phyloP scores from a whole-genome alignment of 2,888 invertebrate genomes.

The Ametastegia equiseti region DNA sequence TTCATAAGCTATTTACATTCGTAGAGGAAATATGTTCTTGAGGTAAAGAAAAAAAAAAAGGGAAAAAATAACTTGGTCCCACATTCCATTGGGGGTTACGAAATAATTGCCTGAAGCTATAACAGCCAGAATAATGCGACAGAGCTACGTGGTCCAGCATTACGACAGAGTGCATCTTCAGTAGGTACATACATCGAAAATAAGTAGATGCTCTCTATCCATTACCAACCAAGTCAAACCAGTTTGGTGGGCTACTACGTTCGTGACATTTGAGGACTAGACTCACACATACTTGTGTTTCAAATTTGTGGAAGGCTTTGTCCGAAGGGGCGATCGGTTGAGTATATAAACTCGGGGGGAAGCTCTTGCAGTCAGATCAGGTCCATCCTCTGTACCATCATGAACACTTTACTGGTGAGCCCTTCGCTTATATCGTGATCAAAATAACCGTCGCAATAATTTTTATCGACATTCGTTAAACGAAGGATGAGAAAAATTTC shows the following conservation, averaged over 20 bases:
- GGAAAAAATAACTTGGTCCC: constrained; percentile 13
- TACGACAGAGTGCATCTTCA: constrained; percentile 32
- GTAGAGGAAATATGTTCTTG: not conserved
- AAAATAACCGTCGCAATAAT: not conserved
- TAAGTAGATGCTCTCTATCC: constrained; percentile 37
- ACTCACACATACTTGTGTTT: constrained; percentile 14
- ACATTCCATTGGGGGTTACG: constrained; percentile 23
- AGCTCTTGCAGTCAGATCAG: constrained; percentile 46
- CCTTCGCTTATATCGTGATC: constrained; percentile 5
- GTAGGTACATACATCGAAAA: constrained; percentile 2
- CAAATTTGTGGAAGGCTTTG: constrained; percentile 48
- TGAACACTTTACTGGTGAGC: constrained; percentile 47
- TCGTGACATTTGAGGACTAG: constrained; percentile 29
- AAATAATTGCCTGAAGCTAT: constrained; percentile 25
- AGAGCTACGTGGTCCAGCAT: not conserved
- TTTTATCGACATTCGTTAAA: not conserved
- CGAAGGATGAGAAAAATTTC: not conserved
- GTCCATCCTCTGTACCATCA: constrained; percentile 40
- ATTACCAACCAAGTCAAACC: constrained; percentile 38
- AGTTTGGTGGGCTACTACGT: constrained; percentile 32
- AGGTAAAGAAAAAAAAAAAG: too few species aligned
- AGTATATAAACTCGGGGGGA: constrained; percentile 49
- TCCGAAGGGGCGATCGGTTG: constrained; percentile 42
- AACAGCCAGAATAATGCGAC: constrained; percentile 22
- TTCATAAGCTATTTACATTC: not conserved